Base-by-base conservation (phyloP, 1,140 invertebrate genomes). In the Solen grandis region DNA sequence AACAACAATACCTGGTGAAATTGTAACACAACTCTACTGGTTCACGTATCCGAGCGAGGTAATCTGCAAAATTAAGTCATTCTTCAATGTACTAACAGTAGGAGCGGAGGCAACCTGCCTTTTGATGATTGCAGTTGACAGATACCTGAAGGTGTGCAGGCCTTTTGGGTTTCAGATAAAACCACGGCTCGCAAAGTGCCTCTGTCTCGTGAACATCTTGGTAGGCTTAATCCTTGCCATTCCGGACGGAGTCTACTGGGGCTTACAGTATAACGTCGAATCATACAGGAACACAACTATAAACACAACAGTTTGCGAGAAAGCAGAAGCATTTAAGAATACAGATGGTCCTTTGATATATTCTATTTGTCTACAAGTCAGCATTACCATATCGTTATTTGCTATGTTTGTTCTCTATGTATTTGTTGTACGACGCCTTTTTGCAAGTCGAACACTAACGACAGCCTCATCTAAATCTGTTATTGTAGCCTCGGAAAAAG, bases 1-100 rank as follows among this genome's bases (percentile, higher is more conserved):
- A 22, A 75, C 85, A 0, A 81, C 82, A 35, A 85, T 87, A 25
- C 86, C 86, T 22, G 84, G 83, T 16, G 86, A 87, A 54, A 81
- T 86, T n/a, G 74, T 86, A 2, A 85, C 85, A 65, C 84, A 86
- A 66, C 38, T 68, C 1, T 75, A 73, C 63, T 86, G 85, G 81
- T 87, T 84, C 84, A 86, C 83, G 0, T 87, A 86, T 69, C 82
- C 75, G 1, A 38, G 52, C 0, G 63, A 63, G 3, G 41, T 52
- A 50, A 22, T 84, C 16, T 87, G 86, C 41, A 84, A 87, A 36
- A 41, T 82, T 4, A 57, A 84, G n/a, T 63, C 83, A 22, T 82
- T 74, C 54, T 76, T 85, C n/a, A 85, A 84, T 46, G 36, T 78
- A 14, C 85, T 87, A 52, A 84, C 83, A 31, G 82, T 84, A 1